These are phyloP conservation scores for Leucopsar rothschildi DNA, from an alignment of 2,113 vertebrate species.

Conservation along the genomic window DNA sequence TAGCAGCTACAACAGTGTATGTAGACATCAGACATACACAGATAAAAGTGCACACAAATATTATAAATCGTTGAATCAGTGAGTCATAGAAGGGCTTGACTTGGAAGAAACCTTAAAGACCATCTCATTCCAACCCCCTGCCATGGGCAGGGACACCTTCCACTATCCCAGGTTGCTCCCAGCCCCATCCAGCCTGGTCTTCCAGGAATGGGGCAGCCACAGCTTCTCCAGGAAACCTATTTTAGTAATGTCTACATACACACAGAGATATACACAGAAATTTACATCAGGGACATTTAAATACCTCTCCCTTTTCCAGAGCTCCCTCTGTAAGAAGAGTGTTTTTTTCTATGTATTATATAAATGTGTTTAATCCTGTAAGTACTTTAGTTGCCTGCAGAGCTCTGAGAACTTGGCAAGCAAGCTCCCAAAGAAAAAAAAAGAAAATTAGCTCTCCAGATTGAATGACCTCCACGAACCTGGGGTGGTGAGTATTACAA, in stretches of 20 bases:
- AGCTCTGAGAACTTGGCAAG: conserved; percentile 68
- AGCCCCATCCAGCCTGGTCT: background rate
- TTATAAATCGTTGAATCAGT: background rate
- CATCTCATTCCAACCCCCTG: background rate
- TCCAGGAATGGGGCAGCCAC: background rate
- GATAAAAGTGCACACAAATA: background rate
- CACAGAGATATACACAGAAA: background rate
- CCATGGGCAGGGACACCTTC: background rate
- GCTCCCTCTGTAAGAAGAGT: conserved; percentile 11
- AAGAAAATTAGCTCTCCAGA: background rate
- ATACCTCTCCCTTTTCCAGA: background rate
- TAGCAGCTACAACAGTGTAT: background rate
- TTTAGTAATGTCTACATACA: background rate
- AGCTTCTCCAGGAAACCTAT: background rate
- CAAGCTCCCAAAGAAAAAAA: background rate
- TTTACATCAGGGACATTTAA: background rate
- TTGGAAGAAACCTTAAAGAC: background rate
- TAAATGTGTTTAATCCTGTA: conserved; percentile 67
- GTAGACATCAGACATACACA: background rate
- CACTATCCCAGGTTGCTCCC: background rate
- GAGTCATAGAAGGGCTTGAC: background rate
- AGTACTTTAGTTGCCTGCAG: conserved; percentile 69
- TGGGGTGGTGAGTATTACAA: background rate
- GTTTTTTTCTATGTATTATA: conserved; percentile 65
- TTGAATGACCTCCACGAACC: background rate